Base-by-base conservation (phyloP, 2,797 vertebrate genomes). In the Urocyon cinereoargenteus region DNA sequence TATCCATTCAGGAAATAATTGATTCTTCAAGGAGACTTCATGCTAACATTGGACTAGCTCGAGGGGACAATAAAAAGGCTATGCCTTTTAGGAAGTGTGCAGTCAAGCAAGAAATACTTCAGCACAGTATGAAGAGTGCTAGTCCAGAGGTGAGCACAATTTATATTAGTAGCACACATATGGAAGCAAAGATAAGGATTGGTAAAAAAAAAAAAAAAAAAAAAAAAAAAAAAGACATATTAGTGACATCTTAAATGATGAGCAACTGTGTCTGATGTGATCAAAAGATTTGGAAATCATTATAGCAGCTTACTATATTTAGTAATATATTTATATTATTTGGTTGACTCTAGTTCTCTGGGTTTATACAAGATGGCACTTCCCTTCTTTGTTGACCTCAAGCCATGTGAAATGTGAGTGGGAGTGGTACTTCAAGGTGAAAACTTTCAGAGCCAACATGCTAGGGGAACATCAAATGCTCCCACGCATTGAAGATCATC, bases 11-110 rank as follows among this genome's bases (percentile, higher is more conserved):
- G 21, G 18, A 68, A 91, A 66, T 86, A 75, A 49, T 45, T 49
- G 31, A 28, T n/a, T 62, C 57, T 79, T 73, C 81, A 79, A 95
- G 15, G 7, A 34, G 22, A 10, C 4, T 77, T 82, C 45, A 89
- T 91, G 51, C 55, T 88, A 91, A 59, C 40, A 61, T 18, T 88
- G 40, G 12, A 45, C 31, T 15, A 31, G 13, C 22, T 83, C 8
- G 5, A 0, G 16, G 15, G 1, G 11, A 21, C 3, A 34, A 12
- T 2, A 34, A 68, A 55, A 57, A 31, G 19, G 19, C 1, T 16
- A 40, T 31, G 18, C 15, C 2, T 91, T 88, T 45, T 34, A 79
- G 2, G 31, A n/a, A 88, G 10, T 45, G 9, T 75, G 31, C 6
- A 57, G 36, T 45, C 26, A 51, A 86, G 45, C 6, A 40, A 72